Evolutionary conservation across 2,797 vertebrate species (phyloP), one percentile per base, ranked within the genome.

Genomic region (Falco naumanni): DNA sequence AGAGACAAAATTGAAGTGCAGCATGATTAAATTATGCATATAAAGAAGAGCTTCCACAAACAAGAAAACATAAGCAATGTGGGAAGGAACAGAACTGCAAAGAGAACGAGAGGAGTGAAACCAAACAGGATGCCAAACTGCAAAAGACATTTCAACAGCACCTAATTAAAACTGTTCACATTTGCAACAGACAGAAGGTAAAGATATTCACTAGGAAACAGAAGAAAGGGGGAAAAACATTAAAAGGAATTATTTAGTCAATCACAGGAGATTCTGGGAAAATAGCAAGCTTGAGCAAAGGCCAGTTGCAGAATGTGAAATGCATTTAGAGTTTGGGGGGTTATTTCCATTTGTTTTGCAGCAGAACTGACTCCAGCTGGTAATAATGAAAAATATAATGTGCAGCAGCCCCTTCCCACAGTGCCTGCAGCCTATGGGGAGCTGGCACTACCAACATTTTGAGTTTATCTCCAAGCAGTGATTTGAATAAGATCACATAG

Each of bases 11-110:
- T 41, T 74, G 88, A 92, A 96, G 80, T 89, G 89, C 66, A 84
- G 87, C 60, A 50, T 79, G 93, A 89, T 95, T 92, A 85, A 93
- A 91, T 93, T 84, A 94, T 63, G 53, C 84, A 56, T 95, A 72
- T 92, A 95, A 94, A 96, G 93, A 92, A 91, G 82, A 91, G 61
- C 85, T 95, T 96, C 92, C 87, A 96, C 94, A 96, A 97, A 96
- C 95, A 97, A 95, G 81, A 94, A 96, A 97, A 95, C 95, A 97
- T 95, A 96, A 97, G 96, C 96, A 92, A 93, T 95, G 96, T 96
- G 95, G 96, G 96, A 96, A 97, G 94, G 71, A 95, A 90, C 77
- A 91, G 90, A 96, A 94, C 95, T 77, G 83, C 84, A 83, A 83
- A 95, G 93, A 89, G 95, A 96, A 95, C 71, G 93, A 97, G 82